phyloP scores from a whole-genome alignment of 2,113 vertebrate genomes.

The Motacilla tschutschensis region DNA sequence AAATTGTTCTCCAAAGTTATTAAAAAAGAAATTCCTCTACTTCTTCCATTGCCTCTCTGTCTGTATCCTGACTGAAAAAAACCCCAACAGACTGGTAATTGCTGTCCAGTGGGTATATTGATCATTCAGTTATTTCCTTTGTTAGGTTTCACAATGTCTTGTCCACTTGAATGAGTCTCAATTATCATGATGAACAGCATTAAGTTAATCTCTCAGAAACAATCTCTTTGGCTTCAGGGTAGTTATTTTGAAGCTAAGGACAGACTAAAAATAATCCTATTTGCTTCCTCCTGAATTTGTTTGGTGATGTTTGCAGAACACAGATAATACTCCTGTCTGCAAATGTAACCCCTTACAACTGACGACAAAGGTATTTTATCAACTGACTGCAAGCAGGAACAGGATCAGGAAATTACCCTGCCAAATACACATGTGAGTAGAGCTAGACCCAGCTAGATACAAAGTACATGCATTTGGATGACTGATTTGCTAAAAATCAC shows the following conservation, averaged over 20 bases:
- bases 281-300: neutral
- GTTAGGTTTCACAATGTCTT: neutral
- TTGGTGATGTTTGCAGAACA: neutral
- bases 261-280: neutral
- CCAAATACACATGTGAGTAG: neutral
- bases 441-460: neutral
- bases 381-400: neutral
- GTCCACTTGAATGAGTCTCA: neutral
- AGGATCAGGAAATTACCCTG: neutral
- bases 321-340: neutral
- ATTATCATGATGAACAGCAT: neutral
- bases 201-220: neutral
- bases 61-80: neutral
- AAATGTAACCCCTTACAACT: neutral
- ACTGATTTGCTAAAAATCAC: neutral
- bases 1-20: neutral
- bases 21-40: neutral
- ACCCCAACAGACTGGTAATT: fast-evolving
- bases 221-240: neutral
- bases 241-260: neutral
- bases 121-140: neutral
- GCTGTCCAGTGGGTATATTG: neutral
- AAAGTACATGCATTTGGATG: neutral
- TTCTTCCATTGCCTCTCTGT: neutral
- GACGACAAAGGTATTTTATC: neutral